Percentiles rank a stretch among this genome's conserved stretches.
phyloP scores from a whole-genome alignment of 2,113 vertebrate genomes.

The Cyanocitta stelleri region DNA sequence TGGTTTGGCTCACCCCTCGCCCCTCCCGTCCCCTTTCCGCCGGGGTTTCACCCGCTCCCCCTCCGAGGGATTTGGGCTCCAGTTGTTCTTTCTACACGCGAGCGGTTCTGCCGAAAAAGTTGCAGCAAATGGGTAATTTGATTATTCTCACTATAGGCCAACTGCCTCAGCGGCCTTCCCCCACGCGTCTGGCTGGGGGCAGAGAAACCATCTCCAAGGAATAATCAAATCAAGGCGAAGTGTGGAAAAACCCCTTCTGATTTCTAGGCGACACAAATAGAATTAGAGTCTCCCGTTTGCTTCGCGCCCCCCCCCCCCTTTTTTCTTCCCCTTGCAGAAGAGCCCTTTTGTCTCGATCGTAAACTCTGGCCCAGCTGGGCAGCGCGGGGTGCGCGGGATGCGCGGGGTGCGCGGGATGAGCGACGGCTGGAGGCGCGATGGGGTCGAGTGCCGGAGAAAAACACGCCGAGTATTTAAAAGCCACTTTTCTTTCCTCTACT shows the following conservation, averaged over 20 bases:
- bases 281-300: slow-evolving; percentile 86
- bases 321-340: slow-evolving; percentile 53
- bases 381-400: slow-evolving; percentile 46
- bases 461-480: slow-evolving; percentile 56
- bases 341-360: slow-evolving; percentile 78
- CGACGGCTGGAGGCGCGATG: background rate
- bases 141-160: slow-evolving; percentile 96
- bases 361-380: slow-evolving; percentile 74
- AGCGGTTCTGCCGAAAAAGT: slow-evolving; percentile 85
- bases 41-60: background rate
- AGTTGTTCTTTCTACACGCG: slow-evolving; percentile 90
- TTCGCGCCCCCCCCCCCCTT: background rate
- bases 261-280: slow-evolving; percentile 95
- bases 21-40: background rate
- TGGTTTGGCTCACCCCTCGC: background rate
- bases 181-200: slow-evolving; percentile 91
- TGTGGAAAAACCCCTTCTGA: slow-evolving; percentile 94
- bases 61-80: slow-evolving; percentile 72
- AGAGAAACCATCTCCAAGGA: slow-evolving; percentile 87
- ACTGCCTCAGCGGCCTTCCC: slow-evolving; percentile 93
- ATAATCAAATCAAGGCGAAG: slow-evolving; percentile 98
- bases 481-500: slow-evolving; percentile 64
- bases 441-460: background rate
- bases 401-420: background rate
- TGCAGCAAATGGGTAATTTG: slow-evolving; percentile 97